These are phyloP conservation scores for Caenorhabditis plicata DNA, from an alignment of 2,888 invertebrate genomes.

Conservation along the genomic window DNA sequence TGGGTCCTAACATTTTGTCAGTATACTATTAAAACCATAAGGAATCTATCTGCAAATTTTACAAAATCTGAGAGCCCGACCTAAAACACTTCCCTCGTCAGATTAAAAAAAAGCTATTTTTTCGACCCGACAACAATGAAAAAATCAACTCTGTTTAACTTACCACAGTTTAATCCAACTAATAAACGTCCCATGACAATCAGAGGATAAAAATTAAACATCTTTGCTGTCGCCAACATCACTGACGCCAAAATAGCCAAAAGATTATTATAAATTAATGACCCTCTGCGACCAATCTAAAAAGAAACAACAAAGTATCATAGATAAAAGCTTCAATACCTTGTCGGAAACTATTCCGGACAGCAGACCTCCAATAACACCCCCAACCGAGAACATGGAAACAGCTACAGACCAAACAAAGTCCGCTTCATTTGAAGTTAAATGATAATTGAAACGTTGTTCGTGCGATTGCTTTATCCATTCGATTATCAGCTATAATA, in stretches of 20 bases:
- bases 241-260: conserved; percentile 76
- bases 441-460: conserved; percentile 5
- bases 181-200: conserved; percentile 68
- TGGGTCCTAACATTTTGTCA: too few relatives aligned
- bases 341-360: conserved; percentile 21
- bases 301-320: not conserved
- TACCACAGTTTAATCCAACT: conserved; percentile 69
- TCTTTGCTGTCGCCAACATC: conserved; percentile 75
- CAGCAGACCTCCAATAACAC: conserved; percentile 21
- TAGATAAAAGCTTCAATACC: conserved; percentile 1
- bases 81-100: too few relatives aligned
- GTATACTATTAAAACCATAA: too few relatives aligned
- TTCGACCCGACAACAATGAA: too few relatives aligned
- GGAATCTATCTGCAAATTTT: too few relatives aligned
- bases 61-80: too few relatives aligned
- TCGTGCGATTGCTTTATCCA: conserved; percentile 27
- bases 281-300: conserved; percentile 68
- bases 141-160: too few relatives aligned
- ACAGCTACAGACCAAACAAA: conserved; percentile 29
- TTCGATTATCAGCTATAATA: conserved; percentile 22
- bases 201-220: conserved; percentile 66
- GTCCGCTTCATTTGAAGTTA: conserved; percentile 16
- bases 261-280: conserved; percentile 79
- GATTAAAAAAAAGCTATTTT: too few relatives aligned
- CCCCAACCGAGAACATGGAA: conserved; percentile 29